Evolutionary conservation across 2,113 vertebrate species (phyloP).

Genomic region (Carlito syrichta): DNA sequence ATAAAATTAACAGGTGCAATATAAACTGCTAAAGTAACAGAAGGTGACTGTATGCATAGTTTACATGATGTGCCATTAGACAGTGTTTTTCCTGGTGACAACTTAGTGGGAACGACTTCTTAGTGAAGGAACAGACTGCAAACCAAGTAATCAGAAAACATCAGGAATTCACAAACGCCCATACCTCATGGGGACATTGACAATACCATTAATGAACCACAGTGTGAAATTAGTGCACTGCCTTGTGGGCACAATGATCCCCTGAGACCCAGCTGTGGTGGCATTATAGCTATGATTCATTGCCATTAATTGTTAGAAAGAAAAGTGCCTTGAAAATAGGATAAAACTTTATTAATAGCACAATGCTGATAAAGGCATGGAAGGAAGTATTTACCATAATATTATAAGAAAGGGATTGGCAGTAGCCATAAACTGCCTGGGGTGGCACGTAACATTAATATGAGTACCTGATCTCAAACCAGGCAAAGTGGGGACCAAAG

Average conservation of each 20-base stretch:
- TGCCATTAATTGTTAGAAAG: background rate
- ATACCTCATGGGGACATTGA: slow-evolving; percentile 11
- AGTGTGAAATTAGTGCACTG: slow-evolving; percentile 55
- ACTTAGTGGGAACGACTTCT: background rate
- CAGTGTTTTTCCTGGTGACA: background rate
- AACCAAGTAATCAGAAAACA: slow-evolving; percentile 40
- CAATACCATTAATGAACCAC: slow-evolving; percentile 39
- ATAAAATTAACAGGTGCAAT: background rate
- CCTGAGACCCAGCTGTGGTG: background rate
- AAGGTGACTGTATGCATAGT: background rate
- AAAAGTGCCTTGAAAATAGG: slow-evolving; percentile 36
- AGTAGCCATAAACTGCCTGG: no score
- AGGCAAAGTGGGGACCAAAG: no score
- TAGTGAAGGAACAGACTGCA: slow-evolving; percentile 14
- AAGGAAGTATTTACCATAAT: background rate
- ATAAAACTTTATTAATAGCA: background rate
- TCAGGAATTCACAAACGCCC: background rate
- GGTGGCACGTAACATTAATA: no score
- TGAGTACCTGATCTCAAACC: no score
- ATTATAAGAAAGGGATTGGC: no score
- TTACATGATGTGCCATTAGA: background rate
- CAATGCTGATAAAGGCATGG: background rate
- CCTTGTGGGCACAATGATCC: background rate
- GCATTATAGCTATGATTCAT: slow-evolving; percentile 3
- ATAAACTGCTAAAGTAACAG: slow-evolving; percentile 1